Evolutionary conservation across 2,888 invertebrate genomes (phyloP).

Genomic region (Hoplodrina ambigua): DNA sequence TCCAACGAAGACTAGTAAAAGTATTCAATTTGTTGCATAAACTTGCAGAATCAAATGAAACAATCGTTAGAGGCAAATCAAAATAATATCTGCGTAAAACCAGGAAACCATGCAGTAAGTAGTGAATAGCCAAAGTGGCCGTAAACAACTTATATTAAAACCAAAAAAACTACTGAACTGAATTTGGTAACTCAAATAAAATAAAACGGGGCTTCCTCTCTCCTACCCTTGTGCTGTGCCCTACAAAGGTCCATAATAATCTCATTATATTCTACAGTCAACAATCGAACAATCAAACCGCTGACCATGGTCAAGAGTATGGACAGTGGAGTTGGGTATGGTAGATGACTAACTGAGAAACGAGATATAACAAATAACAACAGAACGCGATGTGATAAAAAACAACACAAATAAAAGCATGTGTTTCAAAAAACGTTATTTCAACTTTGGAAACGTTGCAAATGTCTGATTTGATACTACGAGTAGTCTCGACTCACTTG

Average conservation of each 20-base stretch:
- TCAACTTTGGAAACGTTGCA: not conserved
- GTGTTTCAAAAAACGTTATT: not conserved
- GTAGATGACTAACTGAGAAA: not conserved
- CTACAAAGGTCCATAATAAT: too few species aligned
- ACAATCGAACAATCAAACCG: not conserved
- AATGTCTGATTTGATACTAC: not conserved
- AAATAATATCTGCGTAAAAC: slow-evolving; percentile 7
- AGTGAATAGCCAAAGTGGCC: not conserved
- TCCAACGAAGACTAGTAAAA: slow-evolving; percentile 31
- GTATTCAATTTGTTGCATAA: slow-evolving; percentile 39
- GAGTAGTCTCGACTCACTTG: not conserved
- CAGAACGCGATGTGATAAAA: not conserved
- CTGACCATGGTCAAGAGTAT: not conserved
- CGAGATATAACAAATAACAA: not conserved
- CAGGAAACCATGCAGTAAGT: not conserved
- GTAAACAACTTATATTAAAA: not conserved
- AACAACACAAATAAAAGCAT: not conserved
- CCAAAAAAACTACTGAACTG: not conserved
- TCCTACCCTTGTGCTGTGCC: too few species aligned
- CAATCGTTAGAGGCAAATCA: slow-evolving; percentile 2
- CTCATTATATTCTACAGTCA: not conserved
- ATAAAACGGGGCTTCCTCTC: too few species aligned
- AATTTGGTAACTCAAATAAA: slow-evolving; percentile 1
- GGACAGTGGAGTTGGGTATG: too few species aligned
- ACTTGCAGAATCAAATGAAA: slow-evolving; percentile 10